Percentiles rank a stretch among this genome's conserved stretches.
These are phyloP conservation scores for Tetranychus urticae DNA, from an alignment of 1,140 invertebrate genomes.

Conservation along the genomic window DNA sequence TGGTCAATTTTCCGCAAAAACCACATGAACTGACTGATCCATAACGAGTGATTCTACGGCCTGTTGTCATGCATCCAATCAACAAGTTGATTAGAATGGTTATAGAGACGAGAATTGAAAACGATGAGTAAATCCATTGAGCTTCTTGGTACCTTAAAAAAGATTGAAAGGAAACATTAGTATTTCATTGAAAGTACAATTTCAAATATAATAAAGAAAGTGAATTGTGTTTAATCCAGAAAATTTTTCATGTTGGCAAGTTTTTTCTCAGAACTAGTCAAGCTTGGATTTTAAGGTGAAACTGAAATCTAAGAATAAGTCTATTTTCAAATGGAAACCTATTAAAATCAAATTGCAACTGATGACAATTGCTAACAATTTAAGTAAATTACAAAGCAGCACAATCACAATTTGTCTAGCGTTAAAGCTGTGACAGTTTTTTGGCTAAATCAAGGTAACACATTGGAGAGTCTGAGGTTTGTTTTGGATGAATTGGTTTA, in stretches of 20 bases:
- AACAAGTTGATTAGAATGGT: slow-evolving; percentile 5
- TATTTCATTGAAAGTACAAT: background rate
- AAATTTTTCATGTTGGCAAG: background rate
- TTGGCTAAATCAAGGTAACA: too few species aligned
- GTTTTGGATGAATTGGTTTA: too few species aligned
- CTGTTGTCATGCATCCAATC: slow-evolving; percentile 7
- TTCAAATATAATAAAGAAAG: background rate
- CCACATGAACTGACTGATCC: background rate
- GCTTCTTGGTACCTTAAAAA: background rate
- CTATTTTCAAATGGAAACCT: too few species aligned
- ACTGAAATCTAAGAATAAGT: too few species aligned
- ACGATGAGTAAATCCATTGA: background rate
- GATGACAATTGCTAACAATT: too few species aligned
- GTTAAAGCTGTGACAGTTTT: too few species aligned
- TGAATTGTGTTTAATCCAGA: background rate
- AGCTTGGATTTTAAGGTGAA: too few species aligned
- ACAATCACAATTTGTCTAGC: too few species aligned
- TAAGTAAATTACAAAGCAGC: too few species aligned
- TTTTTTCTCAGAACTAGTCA: too few species aligned
- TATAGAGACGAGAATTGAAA: background rate
- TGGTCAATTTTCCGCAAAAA: background rate
- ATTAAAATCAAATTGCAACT: too few species aligned
- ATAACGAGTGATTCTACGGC: background rate
- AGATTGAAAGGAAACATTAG: background rate
- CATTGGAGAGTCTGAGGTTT: too few species aligned